phyloP scores from a whole-genome alignment of 2,888 invertebrate species.

The Plutella xylostella region DNA sequence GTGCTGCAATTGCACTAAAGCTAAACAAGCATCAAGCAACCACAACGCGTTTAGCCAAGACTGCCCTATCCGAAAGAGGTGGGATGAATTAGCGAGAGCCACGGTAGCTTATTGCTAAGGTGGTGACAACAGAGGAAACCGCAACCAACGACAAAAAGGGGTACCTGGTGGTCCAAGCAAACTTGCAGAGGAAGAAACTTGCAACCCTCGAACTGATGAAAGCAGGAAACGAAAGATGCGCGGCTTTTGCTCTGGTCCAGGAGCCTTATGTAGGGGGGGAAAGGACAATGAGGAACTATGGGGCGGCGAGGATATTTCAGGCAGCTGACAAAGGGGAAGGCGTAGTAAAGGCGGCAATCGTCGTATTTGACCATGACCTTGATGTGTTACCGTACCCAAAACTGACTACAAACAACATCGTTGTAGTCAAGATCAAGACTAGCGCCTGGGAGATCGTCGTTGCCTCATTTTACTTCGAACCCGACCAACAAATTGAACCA shows the following conservation, averaged over 20 bases:
- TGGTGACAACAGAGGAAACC: background rate
- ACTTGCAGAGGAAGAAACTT: slow-evolving; percentile 8
- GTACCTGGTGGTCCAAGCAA: slow-evolving; percentile 6
- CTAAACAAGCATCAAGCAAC: background rate
- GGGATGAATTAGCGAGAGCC: background rate
- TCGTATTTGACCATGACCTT: background rate
- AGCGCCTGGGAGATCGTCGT: background rate
- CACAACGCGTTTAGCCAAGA: slow-evolving; percentile 1
- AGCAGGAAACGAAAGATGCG: background rate
- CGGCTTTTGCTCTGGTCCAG: slow-evolving; percentile 9
- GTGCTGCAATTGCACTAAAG: background rate
- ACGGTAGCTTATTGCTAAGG: slow-evolving; percentile 6
- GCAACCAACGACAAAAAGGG: background rate
- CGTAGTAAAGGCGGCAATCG: slow-evolving; percentile 6
- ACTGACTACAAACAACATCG: background rate
- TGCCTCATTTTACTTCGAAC: background rate
- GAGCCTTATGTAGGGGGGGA: slow-evolving; percentile 13
- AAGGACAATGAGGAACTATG: background rate
- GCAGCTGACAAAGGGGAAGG: background rate
- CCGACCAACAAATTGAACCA: background rate
- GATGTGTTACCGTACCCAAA: background rate
- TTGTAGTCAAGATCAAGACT: background rate
- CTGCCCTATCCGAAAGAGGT: slow-evolving; percentile 2
- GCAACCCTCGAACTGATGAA: slow-evolving; percentile 9
- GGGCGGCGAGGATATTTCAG: slow-evolving; percentile 5